Evolutionary conservation across 2,797 vertebrate species (phyloP).

Genomic region (Pagetopsis macropterus): DNA sequence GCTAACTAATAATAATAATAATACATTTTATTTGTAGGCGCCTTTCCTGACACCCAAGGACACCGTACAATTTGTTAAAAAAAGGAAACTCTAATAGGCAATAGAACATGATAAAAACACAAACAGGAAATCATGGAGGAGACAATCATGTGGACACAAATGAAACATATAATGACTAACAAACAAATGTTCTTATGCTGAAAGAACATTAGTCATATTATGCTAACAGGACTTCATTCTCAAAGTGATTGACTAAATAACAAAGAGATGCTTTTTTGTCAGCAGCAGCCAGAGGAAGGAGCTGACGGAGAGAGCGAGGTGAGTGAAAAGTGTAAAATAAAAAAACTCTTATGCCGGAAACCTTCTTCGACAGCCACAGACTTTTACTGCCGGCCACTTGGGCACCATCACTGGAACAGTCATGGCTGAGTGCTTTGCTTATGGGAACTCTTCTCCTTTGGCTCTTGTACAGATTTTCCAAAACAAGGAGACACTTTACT

Average conservation of each 20-base stretch:
- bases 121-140: too few relatives aligned
- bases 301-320: not conserved
- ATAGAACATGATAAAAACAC: too few relatives aligned
- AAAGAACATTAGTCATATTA: not conserved
- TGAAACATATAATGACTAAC: too few relatives aligned
- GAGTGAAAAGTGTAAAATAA: constrained; percentile 9
- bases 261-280: not conserved
- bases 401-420: constrained; percentile 8
- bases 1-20: too few relatives aligned
- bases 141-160: too few relatives aligned
- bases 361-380: constrained; percentile 12
- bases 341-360: constrained; percentile 26
- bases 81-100: too few relatives aligned
- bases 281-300: not conserved
- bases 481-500: constrained; percentile 7
- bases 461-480: constrained; percentile 8
- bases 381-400: constrained; percentile 13
- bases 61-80: too few relatives aligned
- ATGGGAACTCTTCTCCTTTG: constrained; percentile 6
- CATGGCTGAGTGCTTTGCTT: not conserved
- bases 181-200: not conserved
- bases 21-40: too few relatives aligned
- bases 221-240: not conserved
- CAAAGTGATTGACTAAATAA: not conserved
- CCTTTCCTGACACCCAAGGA: too few relatives aligned